Evolutionary conservation across 2,888 invertebrate species (phyloP), one percentile per base, ranked within the genome.

Genomic region (Tiliacea citrago): DNA sequence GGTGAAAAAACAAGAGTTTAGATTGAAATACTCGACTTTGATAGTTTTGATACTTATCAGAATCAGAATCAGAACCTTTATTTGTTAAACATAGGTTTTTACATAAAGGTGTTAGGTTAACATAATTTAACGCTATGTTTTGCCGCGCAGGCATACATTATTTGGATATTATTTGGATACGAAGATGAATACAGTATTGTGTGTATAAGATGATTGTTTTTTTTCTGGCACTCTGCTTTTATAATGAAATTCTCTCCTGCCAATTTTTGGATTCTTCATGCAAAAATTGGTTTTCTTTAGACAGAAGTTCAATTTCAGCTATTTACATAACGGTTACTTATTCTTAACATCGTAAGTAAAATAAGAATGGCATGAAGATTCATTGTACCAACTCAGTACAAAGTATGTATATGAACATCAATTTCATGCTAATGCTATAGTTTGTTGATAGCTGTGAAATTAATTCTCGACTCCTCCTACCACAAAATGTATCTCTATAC

Each of bases 361-460:
- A 55, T 45, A 49, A 4, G 8, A 51, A 58, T 51, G 49, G 10
- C 55, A n/a, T 24, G n/a, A 21, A 45, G 13, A n/a, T 13, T 35
- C 29, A 49, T n/a, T 62, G 21, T 80, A 45, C 4, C 18, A 21
- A 53, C 18, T 39, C 45, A 29, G 24, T 70, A 53, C 18, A 18
- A 35, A 49, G 24, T 47, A 53, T 47, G 18, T 51, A n/a, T 45
- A 63, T 21, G 7, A 35, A 61, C 21, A 76, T 62, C n/a, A 63
- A 81, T 77, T 81, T 75, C 81, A 62, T n/a, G 49, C 42, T 57
- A 16, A 74, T 55, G 18, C 10, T 53, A 24, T 13, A 45, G 24
- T 5, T 42, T 18, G 18, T 16, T 80, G 74, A 80, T 62, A 63
- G 35, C 75, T 63, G 62, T 81, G 57, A 81, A 75, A 81, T 81